A percentile compares a stretch with the other conserved stretches of the same genome.
phyloP scores from a whole-genome alignment of 92 coral and sea anemone species.

The Actinostola sp. region DNA sequence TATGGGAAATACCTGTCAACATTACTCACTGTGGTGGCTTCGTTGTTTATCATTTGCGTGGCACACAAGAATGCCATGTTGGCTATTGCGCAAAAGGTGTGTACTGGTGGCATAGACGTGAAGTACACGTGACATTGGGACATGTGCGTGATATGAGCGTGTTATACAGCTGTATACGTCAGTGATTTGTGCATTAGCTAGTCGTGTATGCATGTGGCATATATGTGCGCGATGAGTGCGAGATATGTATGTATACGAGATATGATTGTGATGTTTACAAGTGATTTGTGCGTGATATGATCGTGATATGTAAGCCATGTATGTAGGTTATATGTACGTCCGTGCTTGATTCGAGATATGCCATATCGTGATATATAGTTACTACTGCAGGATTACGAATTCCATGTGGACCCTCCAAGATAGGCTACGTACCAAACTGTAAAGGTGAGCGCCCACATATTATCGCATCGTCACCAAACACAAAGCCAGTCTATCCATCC shows the following conservation, averaged over 20 bases:
- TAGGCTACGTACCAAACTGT: conserved; percentile 89
- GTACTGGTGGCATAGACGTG: too few relatives aligned
- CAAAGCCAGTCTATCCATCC: not conserved
- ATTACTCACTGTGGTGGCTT: conserved; percentile 91
- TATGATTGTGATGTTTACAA: too few relatives aligned
- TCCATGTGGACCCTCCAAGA: conserved; percentile 88
- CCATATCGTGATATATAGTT: not conserved
- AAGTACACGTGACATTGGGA: too few relatives aligned
- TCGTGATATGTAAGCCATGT: too few relatives aligned
- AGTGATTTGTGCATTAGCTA: too few relatives aligned
- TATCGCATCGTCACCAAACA: not conserved
- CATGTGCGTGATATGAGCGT: too few relatives aligned
- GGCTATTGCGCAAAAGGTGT: conserved; percentile 74
- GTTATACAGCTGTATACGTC: too few relatives aligned
- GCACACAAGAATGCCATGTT: conserved; percentile 77
- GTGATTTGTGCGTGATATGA: too few relatives aligned
- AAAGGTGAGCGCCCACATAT: conserved; percentile 49
- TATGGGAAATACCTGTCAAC: conserved; percentile 67
- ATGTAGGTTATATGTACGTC: too few relatives aligned
- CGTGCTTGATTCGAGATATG: not conserved
- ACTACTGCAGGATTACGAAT: conserved; percentile 60
- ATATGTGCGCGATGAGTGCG: too few relatives aligned
- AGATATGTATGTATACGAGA: too few relatives aligned
- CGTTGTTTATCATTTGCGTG: conserved; percentile 75
- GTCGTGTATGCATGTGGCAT: too few relatives aligned